These are phyloP conservation scores for Antidorcas marsupialis DNA, from an alignment of 2,113 vertebrate genomes.

Conservation along the genomic window DNA sequence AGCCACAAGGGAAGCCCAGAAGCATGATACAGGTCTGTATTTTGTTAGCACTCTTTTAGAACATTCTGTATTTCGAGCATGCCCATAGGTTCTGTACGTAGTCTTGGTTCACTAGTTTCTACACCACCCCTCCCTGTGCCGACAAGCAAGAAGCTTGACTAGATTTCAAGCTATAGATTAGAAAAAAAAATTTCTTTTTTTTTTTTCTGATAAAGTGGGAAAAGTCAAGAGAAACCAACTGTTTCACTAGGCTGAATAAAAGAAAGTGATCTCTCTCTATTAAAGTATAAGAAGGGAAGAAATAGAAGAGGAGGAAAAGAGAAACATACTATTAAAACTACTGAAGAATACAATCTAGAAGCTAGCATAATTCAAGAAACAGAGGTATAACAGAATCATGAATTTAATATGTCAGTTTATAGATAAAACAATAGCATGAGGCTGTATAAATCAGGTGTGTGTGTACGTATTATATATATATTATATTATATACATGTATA, in stretches of 20 bases:
- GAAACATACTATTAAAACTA: neutral
- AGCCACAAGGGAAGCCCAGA: neutral
- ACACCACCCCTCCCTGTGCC: fast-evolving
- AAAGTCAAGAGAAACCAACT: neutral
- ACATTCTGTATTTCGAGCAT: neutral
- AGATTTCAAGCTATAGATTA: neutral
- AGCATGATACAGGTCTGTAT: neutral
- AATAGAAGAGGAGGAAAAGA: neutral
- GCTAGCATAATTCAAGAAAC: neutral
- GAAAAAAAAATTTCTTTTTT: neutral
- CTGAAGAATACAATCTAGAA: neutral
- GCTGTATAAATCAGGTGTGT: neutral
- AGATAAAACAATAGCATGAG: neutral
- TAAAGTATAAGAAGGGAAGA: neutral
- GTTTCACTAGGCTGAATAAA: neutral
- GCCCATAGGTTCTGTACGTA: neutral
- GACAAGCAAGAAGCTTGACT: neutral
- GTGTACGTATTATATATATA: neutral
- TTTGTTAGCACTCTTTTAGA: neutral
- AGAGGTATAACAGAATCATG: neutral
- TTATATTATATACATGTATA: neutral
- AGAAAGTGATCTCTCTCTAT: neutral
- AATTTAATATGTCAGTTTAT: neutral
- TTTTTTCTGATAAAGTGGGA: neutral
- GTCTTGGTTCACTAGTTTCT: neutral